Conservation (phyloP, 2,888 invertebrate species). For the Drosophila merina region DNA sequence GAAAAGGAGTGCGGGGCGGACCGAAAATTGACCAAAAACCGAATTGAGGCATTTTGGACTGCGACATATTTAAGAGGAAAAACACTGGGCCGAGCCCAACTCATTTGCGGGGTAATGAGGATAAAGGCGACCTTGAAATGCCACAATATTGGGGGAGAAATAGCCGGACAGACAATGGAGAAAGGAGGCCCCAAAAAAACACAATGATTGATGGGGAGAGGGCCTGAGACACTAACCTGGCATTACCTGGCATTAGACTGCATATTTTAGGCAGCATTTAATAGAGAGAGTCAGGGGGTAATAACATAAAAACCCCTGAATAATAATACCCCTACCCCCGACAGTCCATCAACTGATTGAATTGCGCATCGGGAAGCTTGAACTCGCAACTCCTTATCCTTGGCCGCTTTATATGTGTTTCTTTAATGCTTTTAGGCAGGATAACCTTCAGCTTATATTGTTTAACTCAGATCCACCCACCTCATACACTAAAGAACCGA, state of each 20-base stretch:
- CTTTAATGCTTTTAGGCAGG: slow-evolving; percentile 42
- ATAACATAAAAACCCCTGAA: slow-evolving; percentile 14
- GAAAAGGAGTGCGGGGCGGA: neutral
- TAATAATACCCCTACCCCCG: neutral
- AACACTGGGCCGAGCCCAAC: slow-evolving; percentile 32
- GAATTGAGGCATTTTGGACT: slow-evolving; percentile 21
- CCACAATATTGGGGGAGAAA: neutral
- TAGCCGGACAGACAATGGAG: slow-evolving; percentile 2
- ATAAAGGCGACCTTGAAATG: slow-evolving; percentile 57
- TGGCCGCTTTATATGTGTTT: slow-evolving; percentile 8
- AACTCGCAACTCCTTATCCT: neutral
- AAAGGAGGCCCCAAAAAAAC: slow-evolving; percentile 7
- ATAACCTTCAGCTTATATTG: slow-evolving; percentile 68
- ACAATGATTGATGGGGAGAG: slow-evolving; percentile 30
- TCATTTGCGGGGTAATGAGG: slow-evolving; percentile 50
- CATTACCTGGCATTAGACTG: slow-evolving; percentile 23
- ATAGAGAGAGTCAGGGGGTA: slow-evolving; percentile 1
- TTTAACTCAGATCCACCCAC: slow-evolving; percentile 33
- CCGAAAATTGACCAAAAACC: slow-evolving; percentile 37
- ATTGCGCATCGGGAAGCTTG: slow-evolving; percentile 34
- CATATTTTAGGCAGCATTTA: slow-evolving; percentile 20
- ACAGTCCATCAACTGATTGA: slow-evolving; percentile 41
- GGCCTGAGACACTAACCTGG: slow-evolving; percentile 10
- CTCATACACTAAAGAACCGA: neutral
- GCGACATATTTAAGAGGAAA: slow-evolving; percentile 58